Evolutionary conservation across 2,113 vertebrate genomes (phyloP).

Genomic region (Ranitomeya variabilis): DNA sequence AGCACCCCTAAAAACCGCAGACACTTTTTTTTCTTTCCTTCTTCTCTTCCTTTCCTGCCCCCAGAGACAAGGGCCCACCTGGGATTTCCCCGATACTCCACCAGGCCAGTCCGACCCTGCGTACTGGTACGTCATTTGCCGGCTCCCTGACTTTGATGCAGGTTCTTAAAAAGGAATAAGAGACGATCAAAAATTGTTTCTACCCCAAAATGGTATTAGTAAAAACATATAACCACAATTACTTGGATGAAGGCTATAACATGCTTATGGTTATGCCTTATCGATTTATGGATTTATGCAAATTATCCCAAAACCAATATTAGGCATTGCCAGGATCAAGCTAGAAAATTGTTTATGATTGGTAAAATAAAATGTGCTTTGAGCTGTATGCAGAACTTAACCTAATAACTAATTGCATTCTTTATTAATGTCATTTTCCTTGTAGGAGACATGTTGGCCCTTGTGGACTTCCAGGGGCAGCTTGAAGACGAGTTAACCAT

Average conservation of each 20-base stretch:
- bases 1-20: too few species aligned
- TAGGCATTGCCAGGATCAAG: background rate
- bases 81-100: too few species aligned
- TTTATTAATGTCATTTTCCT: background rate
- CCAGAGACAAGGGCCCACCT: too few species aligned
- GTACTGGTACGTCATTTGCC: too few species aligned
- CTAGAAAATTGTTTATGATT: background rate
- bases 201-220: too few species aligned
- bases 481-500: conserved; percentile 74
- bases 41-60: too few species aligned
- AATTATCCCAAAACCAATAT: background rate
- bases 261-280: background rate
- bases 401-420: background rate
- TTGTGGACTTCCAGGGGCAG: conserved; percentile 75
- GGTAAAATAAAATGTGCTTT: background rate
- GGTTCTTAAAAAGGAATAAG: too few species aligned
- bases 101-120: too few species aligned
- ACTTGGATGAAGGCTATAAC: background rate
- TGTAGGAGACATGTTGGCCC: conserved; percentile 77
- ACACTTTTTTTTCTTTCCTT: too few species aligned
- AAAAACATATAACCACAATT: too few species aligned
- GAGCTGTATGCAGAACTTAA: background rate
- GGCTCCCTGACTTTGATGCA: too few species aligned
- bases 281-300: background rate
- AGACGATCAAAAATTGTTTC: too few species aligned